Conservation (phyloP, 2,888 invertebrate genomes). For the Notodonta dromedarius region DNA sequence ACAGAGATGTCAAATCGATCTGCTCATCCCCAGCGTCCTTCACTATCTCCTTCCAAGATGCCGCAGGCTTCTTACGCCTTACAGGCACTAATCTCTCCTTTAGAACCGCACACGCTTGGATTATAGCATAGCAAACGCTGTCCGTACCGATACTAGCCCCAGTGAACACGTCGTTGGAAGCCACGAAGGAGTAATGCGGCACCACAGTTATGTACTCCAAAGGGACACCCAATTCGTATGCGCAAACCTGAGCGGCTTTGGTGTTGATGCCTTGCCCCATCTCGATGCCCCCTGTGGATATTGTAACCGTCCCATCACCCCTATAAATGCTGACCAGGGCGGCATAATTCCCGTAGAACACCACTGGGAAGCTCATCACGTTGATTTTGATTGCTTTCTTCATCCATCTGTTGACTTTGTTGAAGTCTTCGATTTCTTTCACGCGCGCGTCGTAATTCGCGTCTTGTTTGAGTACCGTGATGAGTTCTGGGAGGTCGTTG, state of each 20-base stretch:
- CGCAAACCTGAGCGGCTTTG: constrained; percentile 90
- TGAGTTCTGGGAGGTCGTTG: constrained; percentile 76
- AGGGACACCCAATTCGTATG: constrained; percentile 88
- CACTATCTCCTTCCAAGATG: constrained; percentile 85
- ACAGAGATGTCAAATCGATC: constrained; percentile 85
- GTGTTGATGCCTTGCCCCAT: constrained; percentile 93
- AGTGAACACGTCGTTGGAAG: constrained; percentile 86
- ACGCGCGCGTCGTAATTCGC: constrained; percentile 82
- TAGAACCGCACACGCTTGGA: constrained; percentile 85
- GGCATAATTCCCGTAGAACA: constrained; percentile 81
- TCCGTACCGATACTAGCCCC: constrained; percentile 89
- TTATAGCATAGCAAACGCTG: constrained; percentile 80
- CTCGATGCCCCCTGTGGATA: constrained; percentile 88
- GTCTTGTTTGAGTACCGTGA: constrained; percentile 80
- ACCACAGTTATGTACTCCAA: constrained; percentile 85
- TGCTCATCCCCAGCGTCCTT: constrained; percentile 78
- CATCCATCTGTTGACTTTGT: constrained; percentile 89
- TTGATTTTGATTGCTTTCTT: constrained; percentile 87
- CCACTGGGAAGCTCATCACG: constrained; percentile 87
- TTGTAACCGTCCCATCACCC: constrained; percentile 87
- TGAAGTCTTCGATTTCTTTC: constrained; percentile 81
- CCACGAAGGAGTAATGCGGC: constrained; percentile 82
- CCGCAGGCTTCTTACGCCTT: constrained; percentile 67
- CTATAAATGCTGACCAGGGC: constrained; percentile 87
- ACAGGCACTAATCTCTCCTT: constrained; percentile 83